Percentiles rank a stretch among this genome's conserved stretches.
Conservation (phyloP, 2,113 vertebrate genomes). For the Panurus biarmicus region DNA sequence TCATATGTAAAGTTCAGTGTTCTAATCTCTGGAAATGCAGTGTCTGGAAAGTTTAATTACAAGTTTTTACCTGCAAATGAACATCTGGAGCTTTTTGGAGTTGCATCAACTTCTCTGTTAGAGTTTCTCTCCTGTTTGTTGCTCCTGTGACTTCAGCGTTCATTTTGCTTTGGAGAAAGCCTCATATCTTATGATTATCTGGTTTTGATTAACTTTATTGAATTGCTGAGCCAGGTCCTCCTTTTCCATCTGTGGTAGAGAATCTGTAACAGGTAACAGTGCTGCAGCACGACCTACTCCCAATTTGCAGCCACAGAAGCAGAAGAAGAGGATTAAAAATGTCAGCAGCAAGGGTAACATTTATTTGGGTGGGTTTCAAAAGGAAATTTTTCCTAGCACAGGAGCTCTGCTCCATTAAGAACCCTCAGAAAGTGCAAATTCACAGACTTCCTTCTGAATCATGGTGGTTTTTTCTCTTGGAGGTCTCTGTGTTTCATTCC, state of each 20-base stretch:
- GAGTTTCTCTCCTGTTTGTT: neutral
- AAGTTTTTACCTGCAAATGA: neutral
- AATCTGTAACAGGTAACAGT: neutral
- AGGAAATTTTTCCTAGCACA: neutral
- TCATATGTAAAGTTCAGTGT: neutral
- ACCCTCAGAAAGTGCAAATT: neutral
- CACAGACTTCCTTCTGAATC: neutral
- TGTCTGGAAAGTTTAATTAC: neutral
- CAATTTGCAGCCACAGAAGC: neutral
- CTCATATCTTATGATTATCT: neutral
- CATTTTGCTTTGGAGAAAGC: neutral
- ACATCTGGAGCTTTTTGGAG: neutral
- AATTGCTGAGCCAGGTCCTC: slow-evolving; percentile 22
- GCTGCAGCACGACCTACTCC: slow-evolving; percentile 23
- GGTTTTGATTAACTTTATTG: slow-evolving; percentile 24
- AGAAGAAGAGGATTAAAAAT: neutral
- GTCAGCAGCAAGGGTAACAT: neutral
- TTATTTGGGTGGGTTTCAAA: neutral
- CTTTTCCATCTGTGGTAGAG: neutral
- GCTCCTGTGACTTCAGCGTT: neutral
- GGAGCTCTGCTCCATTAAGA: neutral
- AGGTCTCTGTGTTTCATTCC: neutral
- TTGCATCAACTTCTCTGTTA: neutral
- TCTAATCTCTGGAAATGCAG: neutral
- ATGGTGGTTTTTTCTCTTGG: neutral